Percentiles rank a stretch among this genome's conserved stretches.
These are phyloP conservation scores for Aplysina aerophoba DNA, from an alignment of 37 sponge, comb jelly and placozoan genomes.

Conservation along the genomic window DNA sequence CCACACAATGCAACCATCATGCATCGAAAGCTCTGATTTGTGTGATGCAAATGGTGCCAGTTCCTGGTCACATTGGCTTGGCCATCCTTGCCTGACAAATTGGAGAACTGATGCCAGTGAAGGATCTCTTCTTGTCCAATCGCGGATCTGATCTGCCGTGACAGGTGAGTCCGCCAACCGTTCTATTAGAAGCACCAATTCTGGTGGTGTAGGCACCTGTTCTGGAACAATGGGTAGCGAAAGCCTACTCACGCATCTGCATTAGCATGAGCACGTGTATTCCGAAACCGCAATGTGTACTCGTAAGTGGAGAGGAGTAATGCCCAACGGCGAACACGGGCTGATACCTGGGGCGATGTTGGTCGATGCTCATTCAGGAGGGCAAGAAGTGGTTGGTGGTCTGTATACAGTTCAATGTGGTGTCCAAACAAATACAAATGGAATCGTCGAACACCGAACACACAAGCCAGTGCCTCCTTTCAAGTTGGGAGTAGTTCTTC, in stretches of 20 bases:
- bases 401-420: not conserved
- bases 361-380: slow-evolving; percentile 14
- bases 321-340: slow-evolving; percentile 38
- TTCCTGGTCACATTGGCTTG: not conserved
- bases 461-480: slow-evolving; percentile 32
- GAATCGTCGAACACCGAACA: slow-evolving; percentile 25
- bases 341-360: slow-evolving; percentile 10
- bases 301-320: slow-evolving; percentile 9
- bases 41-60: not conserved
- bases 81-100: not conserved
- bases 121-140: slow-evolving; percentile 12
- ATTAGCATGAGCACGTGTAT: not conserved
- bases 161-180: not conserved
- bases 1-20: slow-evolving; percentile 17
- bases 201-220: not conserved
- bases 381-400: slow-evolving; percentile 7
- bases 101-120: not conserved
- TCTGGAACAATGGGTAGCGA: not conserved
- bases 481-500: slow-evolving; percentile 36
- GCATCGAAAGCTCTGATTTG: not conserved
- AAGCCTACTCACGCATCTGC: slow-evolving; percentile 36
- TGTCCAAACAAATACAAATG: slow-evolving; percentile 22
- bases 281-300: not conserved
- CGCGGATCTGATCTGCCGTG: not conserved
- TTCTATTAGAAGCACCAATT: not conserved